Evolutionary conservation across 2,888 invertebrate genomes (phyloP).

Genomic region (Callyntrura sp.): DNA sequence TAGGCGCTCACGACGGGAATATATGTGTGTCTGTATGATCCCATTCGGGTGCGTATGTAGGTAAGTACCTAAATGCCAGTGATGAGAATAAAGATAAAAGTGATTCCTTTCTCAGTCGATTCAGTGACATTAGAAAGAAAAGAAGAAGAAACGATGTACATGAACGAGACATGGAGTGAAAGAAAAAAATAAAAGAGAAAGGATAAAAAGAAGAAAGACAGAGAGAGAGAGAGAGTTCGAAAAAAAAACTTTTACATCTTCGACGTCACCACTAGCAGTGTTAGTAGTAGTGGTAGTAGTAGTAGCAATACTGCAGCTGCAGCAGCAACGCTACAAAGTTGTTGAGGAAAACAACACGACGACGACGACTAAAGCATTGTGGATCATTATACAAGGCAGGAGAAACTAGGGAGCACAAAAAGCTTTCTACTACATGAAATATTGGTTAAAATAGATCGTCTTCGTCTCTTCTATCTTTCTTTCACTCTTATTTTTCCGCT

Average conservation of each 20-base stretch:
- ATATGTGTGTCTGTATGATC: background rate
- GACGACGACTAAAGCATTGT: slow-evolving; percentile 29
- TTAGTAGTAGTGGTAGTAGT: no score
- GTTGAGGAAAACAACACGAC: background rate
- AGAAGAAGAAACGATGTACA: background rate
- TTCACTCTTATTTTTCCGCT: background rate
- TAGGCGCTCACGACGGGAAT: background rate
- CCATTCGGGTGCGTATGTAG: background rate
- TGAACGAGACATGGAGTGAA: background rate
- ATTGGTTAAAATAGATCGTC: slow-evolving; percentile 26
- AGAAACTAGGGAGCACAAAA: background rate
- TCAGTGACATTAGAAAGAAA: slow-evolving; percentile 40
- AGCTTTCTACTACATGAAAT: slow-evolving; percentile 45
- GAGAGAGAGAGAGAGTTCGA: no score
- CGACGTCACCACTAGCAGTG: background rate
- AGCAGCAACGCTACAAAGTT: background rate
- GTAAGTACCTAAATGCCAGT: background rate
- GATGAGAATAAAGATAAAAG: slow-evolving; percentile 25
- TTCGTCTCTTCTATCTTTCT: background rate
- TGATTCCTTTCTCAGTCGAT: slow-evolving; percentile 55
- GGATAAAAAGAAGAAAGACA: slow-evolving; percentile 18
- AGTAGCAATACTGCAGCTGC: no score
- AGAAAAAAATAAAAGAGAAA: background rate
- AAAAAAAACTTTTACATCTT: slow-evolving; percentile 44
- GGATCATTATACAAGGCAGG: slow-evolving; percentile 17